Evolutionary conservation across 2,888 invertebrate genomes (phyloP).

Genomic region (Hirtodrosophila histrioides): DNA sequence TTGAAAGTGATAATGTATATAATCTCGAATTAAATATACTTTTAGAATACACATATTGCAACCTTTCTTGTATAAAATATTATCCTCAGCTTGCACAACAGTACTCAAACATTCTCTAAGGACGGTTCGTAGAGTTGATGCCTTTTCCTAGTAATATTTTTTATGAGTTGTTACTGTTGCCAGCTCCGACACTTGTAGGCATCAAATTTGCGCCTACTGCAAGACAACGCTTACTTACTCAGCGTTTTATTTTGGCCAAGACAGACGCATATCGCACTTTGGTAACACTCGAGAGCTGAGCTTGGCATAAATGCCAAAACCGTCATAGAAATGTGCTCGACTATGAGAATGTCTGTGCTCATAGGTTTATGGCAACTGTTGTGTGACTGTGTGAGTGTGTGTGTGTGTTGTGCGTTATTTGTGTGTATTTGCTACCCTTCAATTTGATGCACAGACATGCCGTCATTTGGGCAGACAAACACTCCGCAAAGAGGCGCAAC

Average conservation of each 20-base stretch:
- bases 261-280: conserved; percentile 46
- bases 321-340: conserved; percentile 52
- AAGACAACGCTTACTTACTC: conserved; percentile 36
- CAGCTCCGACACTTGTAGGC: conserved; percentile 23
- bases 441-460: conserved; percentile 65
- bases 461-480: conserved; percentile 68
- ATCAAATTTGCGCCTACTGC: conserved; percentile 37
- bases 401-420: conserved; percentile 10
- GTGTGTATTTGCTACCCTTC: conserved; percentile 67
- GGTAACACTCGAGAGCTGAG: conserved; percentile 56
- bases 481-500: conserved; percentile 43
- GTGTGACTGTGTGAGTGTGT: background rate
- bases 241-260: conserved; percentile 43
- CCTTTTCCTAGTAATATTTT: conserved; percentile 4
- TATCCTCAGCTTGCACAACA: background rate
- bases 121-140: conserved; percentile 6
- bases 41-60: background rate
- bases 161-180: conserved; percentile 15
- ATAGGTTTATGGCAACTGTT: background rate
- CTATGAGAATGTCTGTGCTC: conserved; percentile 17
- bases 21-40: no score
- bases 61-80: background rate
- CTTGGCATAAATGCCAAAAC: conserved; percentile 64
- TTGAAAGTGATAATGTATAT: no score
- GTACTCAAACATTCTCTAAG: background rate